Percentiles rank a stretch among this genome's conserved stretches.
phyloP scores from a whole-genome alignment of 2,888 invertebrate genomes.

The Galeruca laticollis region DNA sequence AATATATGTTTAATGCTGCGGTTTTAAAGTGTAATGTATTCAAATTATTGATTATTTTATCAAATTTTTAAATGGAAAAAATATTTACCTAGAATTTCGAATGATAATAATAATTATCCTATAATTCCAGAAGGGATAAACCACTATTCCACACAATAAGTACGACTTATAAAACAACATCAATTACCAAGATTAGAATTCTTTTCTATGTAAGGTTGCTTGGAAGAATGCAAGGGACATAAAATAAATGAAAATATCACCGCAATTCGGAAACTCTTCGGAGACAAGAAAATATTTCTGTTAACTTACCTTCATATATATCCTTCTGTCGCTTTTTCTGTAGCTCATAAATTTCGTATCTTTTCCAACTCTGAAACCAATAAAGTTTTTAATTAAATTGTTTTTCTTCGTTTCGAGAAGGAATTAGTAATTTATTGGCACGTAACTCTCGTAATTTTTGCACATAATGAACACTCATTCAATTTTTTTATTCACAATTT shows the following conservation, averaged over 20 bases:
- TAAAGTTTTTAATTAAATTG: slow-evolving; percentile 24
- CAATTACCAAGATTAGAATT: background rate
- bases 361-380: slow-evolving; percentile 21
- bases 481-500: background rate
- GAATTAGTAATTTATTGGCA: slow-evolving; percentile 15
- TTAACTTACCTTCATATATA: slow-evolving; percentile 18
- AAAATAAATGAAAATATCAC: slow-evolving; percentile 15
- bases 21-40: too few species aligned
- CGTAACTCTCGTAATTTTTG: background rate
- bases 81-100: too few species aligned
- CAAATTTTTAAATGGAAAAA: too few species aligned
- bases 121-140: too few species aligned
- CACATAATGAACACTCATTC: background rate
- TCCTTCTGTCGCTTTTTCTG: slow-evolving; percentile 12
- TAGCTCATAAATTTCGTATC: slow-evolving; percentile 13
- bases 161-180: background rate
- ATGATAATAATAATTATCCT: too few species aligned
- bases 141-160: too few species aligned
- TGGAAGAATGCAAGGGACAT: background rate
- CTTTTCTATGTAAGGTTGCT: background rate
- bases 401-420: background rate
- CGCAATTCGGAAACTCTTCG: background rate
- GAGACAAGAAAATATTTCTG: slow-evolving; percentile 11
- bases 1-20: too few species aligned
- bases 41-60: too few species aligned